A percentile compares a stretch with the other conserved stretches of the same genome.
These are phyloP conservation scores for Cheilosia urbana DNA, from an alignment of 2,888 invertebrate species.

Conservation along the genomic window DNA sequence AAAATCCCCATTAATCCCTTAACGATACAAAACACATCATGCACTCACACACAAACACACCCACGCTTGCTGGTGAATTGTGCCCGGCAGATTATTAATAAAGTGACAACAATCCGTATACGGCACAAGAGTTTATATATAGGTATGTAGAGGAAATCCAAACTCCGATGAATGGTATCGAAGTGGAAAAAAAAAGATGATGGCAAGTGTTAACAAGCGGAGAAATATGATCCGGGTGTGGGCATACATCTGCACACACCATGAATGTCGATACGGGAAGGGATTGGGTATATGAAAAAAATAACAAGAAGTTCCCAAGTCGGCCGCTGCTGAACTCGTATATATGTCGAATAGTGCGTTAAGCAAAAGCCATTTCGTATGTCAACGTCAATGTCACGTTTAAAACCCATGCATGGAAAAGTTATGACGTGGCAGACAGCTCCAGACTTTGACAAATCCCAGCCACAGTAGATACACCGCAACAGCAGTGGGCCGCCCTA, in stretches of 20 bases:
- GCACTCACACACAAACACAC: conserved; percentile 14
- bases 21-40: conserved; percentile 64
- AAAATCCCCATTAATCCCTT: conserved; percentile 74
- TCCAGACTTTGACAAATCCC: conserved; percentile 59
- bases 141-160: conserved; percentile 58
- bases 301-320: conserved; percentile 66
- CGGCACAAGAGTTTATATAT: neutral
- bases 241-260: conserved; percentile 64
- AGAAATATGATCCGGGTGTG: conserved; percentile 72
- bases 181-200: conserved; percentile 59
- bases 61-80: conserved; percentile 35
- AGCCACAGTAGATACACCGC: conserved; percentile 43
- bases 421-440: conserved; percentile 72
- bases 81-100: conserved; percentile 73
- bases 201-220: conserved; percentile 75
- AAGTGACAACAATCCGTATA: conserved; percentile 72
- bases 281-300: conserved; percentile 46
- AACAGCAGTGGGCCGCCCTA: conserved; percentile 11
- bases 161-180: conserved; percentile 60
- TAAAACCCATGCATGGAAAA: conserved; percentile 69
- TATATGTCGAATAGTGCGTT: conserved; percentile 35
- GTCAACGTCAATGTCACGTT: conserved; percentile 73
- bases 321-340: conserved; percentile 3
- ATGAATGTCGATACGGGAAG: conserved; percentile 52
- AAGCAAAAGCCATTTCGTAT: conserved; percentile 56